These are phyloP conservation scores for Malthinus seriepunctatus DNA, from an alignment of 2,888 invertebrate species.

Conservation along the genomic window DNA sequence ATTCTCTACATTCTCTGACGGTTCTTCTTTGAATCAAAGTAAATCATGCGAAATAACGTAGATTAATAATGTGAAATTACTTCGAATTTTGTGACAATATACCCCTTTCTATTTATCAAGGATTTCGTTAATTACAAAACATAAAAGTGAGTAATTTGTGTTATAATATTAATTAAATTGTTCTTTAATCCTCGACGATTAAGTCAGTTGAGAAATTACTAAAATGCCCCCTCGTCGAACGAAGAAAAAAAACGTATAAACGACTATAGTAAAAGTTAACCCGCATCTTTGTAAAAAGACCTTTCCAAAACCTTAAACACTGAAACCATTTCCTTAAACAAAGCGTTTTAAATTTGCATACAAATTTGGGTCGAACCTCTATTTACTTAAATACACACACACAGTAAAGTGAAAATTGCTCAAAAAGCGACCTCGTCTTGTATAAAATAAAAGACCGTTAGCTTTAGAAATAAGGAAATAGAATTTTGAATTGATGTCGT, in stretches of 20 bases:
- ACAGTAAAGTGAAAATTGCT: slow-evolving; percentile 38
- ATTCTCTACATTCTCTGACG: slow-evolving; percentile 6
- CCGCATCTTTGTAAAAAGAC: slow-evolving; percentile 23
- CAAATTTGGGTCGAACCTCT: slow-evolving; percentile 37
- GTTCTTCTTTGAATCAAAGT: slow-evolving; percentile 13
- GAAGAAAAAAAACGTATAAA: slow-evolving; percentile 33
- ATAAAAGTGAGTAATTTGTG: slow-evolving; percentile 4
- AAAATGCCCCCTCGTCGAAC: neutral
- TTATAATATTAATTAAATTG: neutral
- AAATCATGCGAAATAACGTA: slow-evolving; percentile 18
- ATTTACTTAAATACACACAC: slow-evolving; percentile 29
- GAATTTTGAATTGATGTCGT: slow-evolving; percentile 29
- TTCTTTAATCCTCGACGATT: neutral
- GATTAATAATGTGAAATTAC: slow-evolving; percentile 18
- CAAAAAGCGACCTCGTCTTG: slow-evolving; percentile 24
- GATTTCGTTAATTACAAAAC: neutral
- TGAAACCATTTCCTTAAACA: slow-evolving; percentile 40
- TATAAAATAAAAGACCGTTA: slow-evolving; percentile 6
- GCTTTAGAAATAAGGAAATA: slow-evolving; percentile 25
- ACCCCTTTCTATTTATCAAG: neutral
- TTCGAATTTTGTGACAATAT: neutral
- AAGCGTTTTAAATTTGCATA: slow-evolving; percentile 46
- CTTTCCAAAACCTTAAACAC: slow-evolving; percentile 34
- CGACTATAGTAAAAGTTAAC: slow-evolving; percentile 33
- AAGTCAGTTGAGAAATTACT: neutral